A percentile compares a stretch with the other conserved stretches of the same genome.
phyloP scores from a whole-genome alignment of 2,888 invertebrate species.

The Melinopterus prodromus region DNA sequence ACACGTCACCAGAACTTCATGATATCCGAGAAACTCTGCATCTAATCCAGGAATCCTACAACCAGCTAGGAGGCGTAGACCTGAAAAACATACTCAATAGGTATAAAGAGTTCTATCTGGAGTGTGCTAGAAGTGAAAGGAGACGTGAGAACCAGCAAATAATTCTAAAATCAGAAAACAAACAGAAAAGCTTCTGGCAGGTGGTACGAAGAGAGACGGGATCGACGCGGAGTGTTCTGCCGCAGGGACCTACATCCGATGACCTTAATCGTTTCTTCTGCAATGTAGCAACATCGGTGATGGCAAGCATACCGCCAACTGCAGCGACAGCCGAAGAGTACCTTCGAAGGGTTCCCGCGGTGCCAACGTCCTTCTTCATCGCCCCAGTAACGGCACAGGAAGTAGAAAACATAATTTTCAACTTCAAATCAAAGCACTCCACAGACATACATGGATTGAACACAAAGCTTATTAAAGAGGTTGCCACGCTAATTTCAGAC shows the following conservation, averaged over 20 bases:
- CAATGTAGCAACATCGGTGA: too few relatives aligned
- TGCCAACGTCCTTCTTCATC: neutral
- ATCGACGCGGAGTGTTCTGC: too few relatives aligned
- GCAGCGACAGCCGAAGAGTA: neutral
- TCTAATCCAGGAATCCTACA: constrained; percentile 18
- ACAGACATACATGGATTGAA: constrained; percentile 24
- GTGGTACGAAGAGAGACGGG: constrained; percentile 8
- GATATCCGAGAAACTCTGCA: neutral
- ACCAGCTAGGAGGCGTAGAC: neutral
- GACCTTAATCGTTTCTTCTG: constrained; percentile 13
- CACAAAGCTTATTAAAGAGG: constrained; percentile 14
- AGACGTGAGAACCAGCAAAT: too few relatives aligned
- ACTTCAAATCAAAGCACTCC: constrained; percentile 17
- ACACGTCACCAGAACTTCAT: constrained; percentile 7
- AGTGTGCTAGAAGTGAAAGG: neutral
- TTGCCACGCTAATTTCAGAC: too few relatives aligned
- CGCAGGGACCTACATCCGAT: too few relatives aligned
- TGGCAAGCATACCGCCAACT: neutral
- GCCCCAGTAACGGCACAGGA: constrained; percentile 5
- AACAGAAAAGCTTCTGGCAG: neutral
- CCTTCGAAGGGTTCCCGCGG: neutral
- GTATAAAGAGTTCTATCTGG: constrained; percentile 9
- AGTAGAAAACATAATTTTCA: constrained; percentile 14
- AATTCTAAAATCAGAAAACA: too few relatives aligned
- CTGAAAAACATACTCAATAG: neutral